phyloP scores from a whole-genome alignment of 2,113 vertebrate species.

The Chionomys nivalis region DNA sequence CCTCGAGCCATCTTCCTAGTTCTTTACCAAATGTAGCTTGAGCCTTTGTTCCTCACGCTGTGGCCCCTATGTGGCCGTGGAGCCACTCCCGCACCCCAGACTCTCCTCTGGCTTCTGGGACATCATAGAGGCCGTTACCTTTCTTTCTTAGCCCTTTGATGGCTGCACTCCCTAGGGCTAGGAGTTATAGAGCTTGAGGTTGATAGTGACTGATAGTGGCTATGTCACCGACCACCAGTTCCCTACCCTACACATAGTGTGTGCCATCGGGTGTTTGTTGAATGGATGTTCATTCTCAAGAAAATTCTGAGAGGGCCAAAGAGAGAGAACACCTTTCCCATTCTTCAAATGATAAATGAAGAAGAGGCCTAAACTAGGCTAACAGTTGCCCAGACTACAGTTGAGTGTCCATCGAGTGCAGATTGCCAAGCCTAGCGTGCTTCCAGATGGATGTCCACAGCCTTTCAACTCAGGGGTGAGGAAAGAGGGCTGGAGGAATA shows the following conservation, averaged over 20 bases:
- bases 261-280: neutral
- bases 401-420: neutral
- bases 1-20: rapidly evolving
- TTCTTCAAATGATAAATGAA: neutral
- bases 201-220: neutral
- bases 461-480: neutral
- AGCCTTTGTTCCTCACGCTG: neutral
- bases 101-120: neutral
- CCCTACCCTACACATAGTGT: rapidly evolving
- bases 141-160: neutral
- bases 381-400: neutral
- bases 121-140: neutral
- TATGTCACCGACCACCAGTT: neutral
- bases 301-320: neutral
- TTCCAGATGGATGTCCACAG: neutral
- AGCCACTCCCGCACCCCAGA: neutral
- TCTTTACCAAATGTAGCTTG: neutral
- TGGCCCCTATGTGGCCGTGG: neutral
- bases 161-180: neutral
- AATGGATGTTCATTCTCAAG: neutral
- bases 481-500: neutral
- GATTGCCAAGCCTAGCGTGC: neutral
- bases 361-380: neutral
- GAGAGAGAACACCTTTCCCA: neutral
- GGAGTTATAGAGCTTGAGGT: too few relatives aligned